phyloP scores from a whole-genome alignment of 2,113 vertebrate species.

The Pangasianodon gigas region DNA sequence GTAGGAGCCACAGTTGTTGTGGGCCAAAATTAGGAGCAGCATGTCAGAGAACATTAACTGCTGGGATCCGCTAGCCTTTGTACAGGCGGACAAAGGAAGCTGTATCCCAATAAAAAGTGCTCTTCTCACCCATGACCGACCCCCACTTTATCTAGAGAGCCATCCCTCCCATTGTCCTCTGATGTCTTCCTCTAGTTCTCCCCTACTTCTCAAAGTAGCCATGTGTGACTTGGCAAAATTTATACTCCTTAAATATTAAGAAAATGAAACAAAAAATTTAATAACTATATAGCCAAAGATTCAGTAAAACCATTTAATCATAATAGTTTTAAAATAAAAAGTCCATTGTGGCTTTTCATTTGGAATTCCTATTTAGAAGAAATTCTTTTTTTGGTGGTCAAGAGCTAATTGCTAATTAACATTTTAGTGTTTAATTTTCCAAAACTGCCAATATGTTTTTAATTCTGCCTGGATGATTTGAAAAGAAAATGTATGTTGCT shows the following conservation, averaged over 20 bases:
- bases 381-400: not conserved
- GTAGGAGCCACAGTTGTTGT: conserved; percentile 11
- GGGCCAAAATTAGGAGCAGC: conserved; percentile 66
- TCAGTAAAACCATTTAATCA: not conserved
- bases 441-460: not conserved
- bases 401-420: not conserved
- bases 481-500: not conserved
- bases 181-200: conserved; percentile 67
- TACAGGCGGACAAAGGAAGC: conserved; percentile 70
- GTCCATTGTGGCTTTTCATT: not conserved
- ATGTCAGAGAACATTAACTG: conserved; percentile 71
- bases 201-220: conserved; percentile 5
- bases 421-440: not conserved
- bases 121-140: conserved; percentile 65
- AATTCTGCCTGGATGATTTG: not conserved
- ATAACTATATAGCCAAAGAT: not conserved
- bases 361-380: not conserved
- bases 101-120: conserved; percentile 65
- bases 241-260: no score
- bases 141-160: conserved; percentile 65
- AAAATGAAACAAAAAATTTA: not conserved
- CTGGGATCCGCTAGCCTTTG: conserved; percentile 67
- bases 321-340: not conserved
- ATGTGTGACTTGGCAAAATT: not conserved
- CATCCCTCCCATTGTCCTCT: conserved; percentile 62